Evolutionary conservation across 2,888 invertebrate species (phyloP), one percentile per base, ranked within the genome.

Genomic region (Germaria angustata): DNA sequence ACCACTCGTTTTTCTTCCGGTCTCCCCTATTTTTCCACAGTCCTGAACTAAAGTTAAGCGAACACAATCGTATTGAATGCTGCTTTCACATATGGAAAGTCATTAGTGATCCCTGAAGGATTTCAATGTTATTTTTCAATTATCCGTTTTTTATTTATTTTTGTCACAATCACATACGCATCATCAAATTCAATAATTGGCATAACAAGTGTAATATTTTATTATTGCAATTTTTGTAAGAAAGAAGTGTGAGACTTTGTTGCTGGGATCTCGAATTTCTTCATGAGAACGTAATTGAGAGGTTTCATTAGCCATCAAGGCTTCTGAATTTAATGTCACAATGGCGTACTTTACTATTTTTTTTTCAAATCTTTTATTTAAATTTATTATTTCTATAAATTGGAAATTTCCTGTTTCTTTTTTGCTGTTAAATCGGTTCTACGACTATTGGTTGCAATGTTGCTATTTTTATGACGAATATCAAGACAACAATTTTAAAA

Each of bases 181-280:
- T 79, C 78, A 79, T 81, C 80, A 80, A 83, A 83, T 83, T 78
- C 80, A 66, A 84, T 84, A 82, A 85, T 81, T 80, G 78, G 68
- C 81, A 73, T 76, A 79, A 84, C 85, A 85, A 85, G 85, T 85
- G 84, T 61, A 84, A 80, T 73, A 69, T 84, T 80, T 79, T 51
- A 17, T 65, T 36, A 76, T 63, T 57, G 55, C 49, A 71, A 65
- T 72, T 59, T 20, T 39, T 9, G 17, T 9, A 20, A 17, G 32
- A 34, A 59, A 28, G 11, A 11, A 46, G 22, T 39, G 32, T 49
- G 61, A 34, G 49, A 53, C 2, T 24, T 39, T 11, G n/a, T 5
- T 39, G 9, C 13, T 36, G n/a, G 34, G 11, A n/a, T n/a, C n/a
- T n/a, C n/a, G n/a, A n/a, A n/a, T n/a, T n/a, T n/a, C n/a, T n/a